Conservation (phyloP, 2,888 invertebrate species). For the Glyphotaelius pellucidus region DNA sequence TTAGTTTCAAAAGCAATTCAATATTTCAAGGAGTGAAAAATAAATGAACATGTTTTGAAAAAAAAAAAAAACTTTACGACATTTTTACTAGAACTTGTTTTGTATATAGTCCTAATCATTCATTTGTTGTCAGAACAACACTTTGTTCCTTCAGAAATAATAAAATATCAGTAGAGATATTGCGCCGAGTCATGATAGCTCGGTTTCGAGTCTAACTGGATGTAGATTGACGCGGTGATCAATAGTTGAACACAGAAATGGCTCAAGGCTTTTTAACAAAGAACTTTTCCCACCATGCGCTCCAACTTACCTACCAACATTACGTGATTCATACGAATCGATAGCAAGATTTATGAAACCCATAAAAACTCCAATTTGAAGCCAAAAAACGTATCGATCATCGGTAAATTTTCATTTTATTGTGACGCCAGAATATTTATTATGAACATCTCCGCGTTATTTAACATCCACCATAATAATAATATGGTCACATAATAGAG, state of each 20-base stretch:
- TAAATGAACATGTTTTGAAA: no score
- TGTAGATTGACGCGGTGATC: slow-evolving; percentile 14
- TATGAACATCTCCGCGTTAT: neutral
- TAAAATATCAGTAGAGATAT: neutral
- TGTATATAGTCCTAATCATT: neutral
- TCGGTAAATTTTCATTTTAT: neutral
- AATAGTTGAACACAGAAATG: neutral
- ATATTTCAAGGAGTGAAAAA: no score
- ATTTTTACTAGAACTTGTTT: neutral
- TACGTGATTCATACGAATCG: neutral
- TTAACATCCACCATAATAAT: neutral
- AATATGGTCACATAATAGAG: neutral
- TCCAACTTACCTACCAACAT: neutral
- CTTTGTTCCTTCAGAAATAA: neutral
- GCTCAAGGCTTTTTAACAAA: slow-evolving; percentile 17
- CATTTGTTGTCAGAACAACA: neutral
- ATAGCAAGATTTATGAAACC: neutral
- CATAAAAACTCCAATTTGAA: neutral
- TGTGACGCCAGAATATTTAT: neutral
- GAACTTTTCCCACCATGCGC: slow-evolving; percentile 9
- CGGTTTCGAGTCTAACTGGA: neutral
- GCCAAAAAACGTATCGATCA: neutral
- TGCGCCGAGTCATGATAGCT: neutral
- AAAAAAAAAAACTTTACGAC: neutral
- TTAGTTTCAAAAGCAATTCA: no score